Percentiles rank a stretch among this genome's conserved stretches.
Conservation (phyloP, 2,797 vertebrate genomes). For the Anableps anableps region DNA sequence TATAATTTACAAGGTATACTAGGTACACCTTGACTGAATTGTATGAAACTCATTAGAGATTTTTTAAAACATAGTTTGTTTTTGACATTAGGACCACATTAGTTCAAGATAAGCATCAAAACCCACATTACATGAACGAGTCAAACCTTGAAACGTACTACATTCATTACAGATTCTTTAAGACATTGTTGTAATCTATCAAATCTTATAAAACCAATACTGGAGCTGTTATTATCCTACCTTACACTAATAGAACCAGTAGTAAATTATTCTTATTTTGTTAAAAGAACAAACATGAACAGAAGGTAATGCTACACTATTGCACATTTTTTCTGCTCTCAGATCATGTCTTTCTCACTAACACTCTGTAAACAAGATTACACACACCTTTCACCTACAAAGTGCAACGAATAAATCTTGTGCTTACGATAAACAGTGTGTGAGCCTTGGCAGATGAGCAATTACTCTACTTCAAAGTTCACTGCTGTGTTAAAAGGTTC, state of each 20-base stretch:
- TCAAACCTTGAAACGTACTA: background rate
- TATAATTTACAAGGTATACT: too few relatives aligned
- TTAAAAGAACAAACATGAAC: conserved; percentile 2
- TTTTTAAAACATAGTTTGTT: too few relatives aligned
- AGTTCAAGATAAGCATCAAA: background rate
- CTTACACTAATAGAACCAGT: background rate
- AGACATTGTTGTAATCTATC: background rate
- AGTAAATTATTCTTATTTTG: background rate
- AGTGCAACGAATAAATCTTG: conserved; percentile 68
- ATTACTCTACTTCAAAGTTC: conserved; percentile 68
- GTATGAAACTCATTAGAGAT: too few relatives aligned
- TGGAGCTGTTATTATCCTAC: background rate
- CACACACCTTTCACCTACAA: conserved; percentile 56
- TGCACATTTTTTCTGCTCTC: conserved; percentile 23
- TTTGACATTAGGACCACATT: background rate
- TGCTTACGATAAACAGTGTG: conserved; percentile 66
- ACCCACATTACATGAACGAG: too few relatives aligned
- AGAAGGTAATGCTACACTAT: background rate
- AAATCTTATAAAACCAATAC: background rate
- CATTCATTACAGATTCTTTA: background rate
- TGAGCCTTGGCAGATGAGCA: conserved; percentile 32
- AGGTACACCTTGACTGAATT: too few relatives aligned
- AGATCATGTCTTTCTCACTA: conserved; percentile 27
- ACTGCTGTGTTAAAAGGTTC: conserved; percentile 60
- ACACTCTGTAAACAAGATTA: conserved; percentile 46